phyloP scores from a whole-genome alignment of 53 echinoderm and acorn worm genomes.

The Echinometra lucunter region DNA sequence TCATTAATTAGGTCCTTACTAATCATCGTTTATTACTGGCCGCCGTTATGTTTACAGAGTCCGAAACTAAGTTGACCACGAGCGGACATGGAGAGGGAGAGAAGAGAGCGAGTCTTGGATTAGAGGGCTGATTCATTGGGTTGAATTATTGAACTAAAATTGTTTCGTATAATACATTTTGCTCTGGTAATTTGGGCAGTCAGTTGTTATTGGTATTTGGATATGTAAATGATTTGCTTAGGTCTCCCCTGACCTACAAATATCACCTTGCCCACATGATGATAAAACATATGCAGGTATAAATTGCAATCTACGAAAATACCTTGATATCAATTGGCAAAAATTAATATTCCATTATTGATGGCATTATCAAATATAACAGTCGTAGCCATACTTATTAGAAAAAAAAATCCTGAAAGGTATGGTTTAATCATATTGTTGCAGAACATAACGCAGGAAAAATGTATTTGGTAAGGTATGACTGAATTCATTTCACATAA shows the following conservation, averaged over 20 bases:
- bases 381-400: no score
- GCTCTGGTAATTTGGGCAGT: no score
- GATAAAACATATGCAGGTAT: no score
- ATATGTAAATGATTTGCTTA: no score
- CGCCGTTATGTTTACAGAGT: conserved; percentile 50
- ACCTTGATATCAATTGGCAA: no score
- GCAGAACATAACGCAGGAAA: not conserved
- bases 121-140: not conserved
- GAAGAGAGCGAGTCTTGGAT: not conserved
- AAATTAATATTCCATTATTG: no score
- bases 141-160: not conserved
- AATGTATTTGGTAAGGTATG: not conserved
- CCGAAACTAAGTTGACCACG: conserved; percentile 18
- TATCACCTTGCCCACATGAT: no score
- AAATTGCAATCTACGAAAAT: no score
- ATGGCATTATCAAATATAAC: no score
- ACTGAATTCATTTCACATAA: not conserved
- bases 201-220: no score
- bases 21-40: conserved; percentile 19
- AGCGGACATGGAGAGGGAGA: not conserved
- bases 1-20: conserved; percentile 50
- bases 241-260: no score
- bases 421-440: not conserved
- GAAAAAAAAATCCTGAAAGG: no score
- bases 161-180: not conserved